Conservation (phyloP, 1,140 invertebrate species). For the Drosophila nannoptera region DNA sequence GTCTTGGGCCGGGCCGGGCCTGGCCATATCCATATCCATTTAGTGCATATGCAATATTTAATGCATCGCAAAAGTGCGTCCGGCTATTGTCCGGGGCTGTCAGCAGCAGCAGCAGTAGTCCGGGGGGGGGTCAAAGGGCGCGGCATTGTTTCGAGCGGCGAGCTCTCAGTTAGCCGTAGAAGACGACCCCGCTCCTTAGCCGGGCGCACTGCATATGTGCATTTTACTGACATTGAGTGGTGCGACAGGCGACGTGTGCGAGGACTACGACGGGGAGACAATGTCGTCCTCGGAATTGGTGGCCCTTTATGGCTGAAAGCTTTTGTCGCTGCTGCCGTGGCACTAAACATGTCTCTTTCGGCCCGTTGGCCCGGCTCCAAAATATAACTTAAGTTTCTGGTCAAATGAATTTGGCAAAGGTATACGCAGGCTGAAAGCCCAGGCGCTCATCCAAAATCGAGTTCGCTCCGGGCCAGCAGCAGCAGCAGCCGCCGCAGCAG, state of each 20-base stretch:
- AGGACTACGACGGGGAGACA: constrained; percentile 8
- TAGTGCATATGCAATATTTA: constrained; percentile 71
- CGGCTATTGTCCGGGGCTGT: constrained; percentile 58
- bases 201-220: constrained; percentile 49
- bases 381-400: constrained; percentile 79
- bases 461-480: constrained; percentile 53
- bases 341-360: constrained; percentile 67
- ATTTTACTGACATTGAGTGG: constrained; percentile 76
- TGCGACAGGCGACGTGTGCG: constrained; percentile 69
- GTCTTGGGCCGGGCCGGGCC: not conserved
- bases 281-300: constrained; percentile 46
- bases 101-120: constrained; percentile 21
- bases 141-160: constrained; percentile 62
- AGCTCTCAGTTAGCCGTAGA: not conserved
- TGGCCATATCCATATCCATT: constrained; percentile 58
- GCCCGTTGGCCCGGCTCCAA: constrained; percentile 66
- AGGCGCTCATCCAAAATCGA: constrained; percentile 21
- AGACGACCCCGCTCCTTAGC: constrained; percentile 11
- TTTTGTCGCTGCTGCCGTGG: constrained; percentile 74
- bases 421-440: constrained; percentile 50
- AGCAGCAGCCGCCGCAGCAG: constrained; percentile 14
- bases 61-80: constrained; percentile 68
- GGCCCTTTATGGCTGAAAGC: constrained; percentile 77
- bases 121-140: not conserved
- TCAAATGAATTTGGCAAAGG: constrained; percentile 79